Percentiles rank a stretch among this genome's conserved stretches.
Evolutionary conservation across 1,140 invertebrate genomes (phyloP).

Genomic region (Ceratosolen fusciceps): DNA sequence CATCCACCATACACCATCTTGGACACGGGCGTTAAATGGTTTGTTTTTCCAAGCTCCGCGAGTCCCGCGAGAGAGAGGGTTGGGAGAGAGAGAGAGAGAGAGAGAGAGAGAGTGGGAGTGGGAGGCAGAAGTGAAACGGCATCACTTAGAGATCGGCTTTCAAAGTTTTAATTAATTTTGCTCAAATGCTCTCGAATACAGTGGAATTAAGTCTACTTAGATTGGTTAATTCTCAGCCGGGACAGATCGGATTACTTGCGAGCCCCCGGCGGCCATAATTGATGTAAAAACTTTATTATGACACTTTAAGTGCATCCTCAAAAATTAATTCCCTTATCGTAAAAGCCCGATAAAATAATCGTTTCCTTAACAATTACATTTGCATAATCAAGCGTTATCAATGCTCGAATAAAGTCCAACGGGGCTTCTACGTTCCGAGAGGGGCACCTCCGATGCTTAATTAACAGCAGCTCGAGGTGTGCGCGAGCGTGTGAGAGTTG

Average conservation of each 20-base stretch:
- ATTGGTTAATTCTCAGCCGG: neutral
- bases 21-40: too few species aligned
- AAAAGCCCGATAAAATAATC: neutral
- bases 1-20: too few species aligned
- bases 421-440: too few species aligned
- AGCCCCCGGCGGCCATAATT: neutral
- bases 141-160: neutral
- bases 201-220: neutral
- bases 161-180: neutral
- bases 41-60: too few species aligned
- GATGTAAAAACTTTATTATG: neutral
- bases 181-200: neutral
- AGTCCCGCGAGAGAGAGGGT: too few species aligned
- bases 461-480: too few species aligned
- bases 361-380: neutral
- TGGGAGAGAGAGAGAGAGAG: too few species aligned
- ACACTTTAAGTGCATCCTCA: conserved; percentile 11
- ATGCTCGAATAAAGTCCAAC: too few species aligned
- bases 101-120: too few species aligned
- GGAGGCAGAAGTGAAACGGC: neutral
- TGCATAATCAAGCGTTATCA: conserved; percentile 7
- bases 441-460: too few species aligned
- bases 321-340: conserved; percentile 4
- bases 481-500: too few species aligned
- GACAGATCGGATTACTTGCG: neutral